These are phyloP conservation scores for Rhagoletis pomonella DNA, from an alignment of 1,140 invertebrate genomes.

Conservation along the genomic window DNA sequence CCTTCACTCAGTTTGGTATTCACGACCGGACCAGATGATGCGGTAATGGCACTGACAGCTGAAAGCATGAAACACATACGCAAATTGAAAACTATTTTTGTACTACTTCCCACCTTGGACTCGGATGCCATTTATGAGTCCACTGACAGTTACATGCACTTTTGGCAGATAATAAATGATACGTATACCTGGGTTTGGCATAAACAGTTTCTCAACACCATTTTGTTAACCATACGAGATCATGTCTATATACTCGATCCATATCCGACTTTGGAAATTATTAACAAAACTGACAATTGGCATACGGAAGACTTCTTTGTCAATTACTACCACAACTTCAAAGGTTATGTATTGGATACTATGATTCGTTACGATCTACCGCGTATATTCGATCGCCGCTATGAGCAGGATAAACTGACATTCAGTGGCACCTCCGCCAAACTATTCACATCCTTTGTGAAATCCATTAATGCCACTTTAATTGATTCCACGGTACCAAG, in stretches of 20 bases:
- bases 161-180: conserved; percentile 56
- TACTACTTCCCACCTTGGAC: conserved; percentile 61
- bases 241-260: conserved; percentile 64
- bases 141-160: conserved; percentile 48
- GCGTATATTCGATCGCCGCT: conserved; percentile 62
- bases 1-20: conserved; percentile 64
- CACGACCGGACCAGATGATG: conserved; percentile 64
- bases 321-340: conserved; percentile 59
- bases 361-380: conserved; percentile 66
- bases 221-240: conserved; percentile 63
- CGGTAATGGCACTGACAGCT: conserved; percentile 67
- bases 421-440: conserved; percentile 65
- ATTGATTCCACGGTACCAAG: conserved; percentile 58
- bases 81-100: conserved; percentile 65
- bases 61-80: conserved; percentile 59
- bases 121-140: conserved; percentile 13
- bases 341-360: conserved; percentile 62
- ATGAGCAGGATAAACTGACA: conserved; percentile 52
- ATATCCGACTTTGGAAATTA: conserved; percentile 61
- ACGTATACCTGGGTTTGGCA: conserved; percentile 64
- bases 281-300: conserved; percentile 64
- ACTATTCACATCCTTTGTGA: conserved; percentile 64
- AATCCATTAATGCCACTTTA: conserved; percentile 64
- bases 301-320: conserved; percentile 60
- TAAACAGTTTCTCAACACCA: conserved; percentile 64